Base-by-base conservation (phyloP, 1,140 invertebrate species). In the Pollicipes pollicipes region DNA sequence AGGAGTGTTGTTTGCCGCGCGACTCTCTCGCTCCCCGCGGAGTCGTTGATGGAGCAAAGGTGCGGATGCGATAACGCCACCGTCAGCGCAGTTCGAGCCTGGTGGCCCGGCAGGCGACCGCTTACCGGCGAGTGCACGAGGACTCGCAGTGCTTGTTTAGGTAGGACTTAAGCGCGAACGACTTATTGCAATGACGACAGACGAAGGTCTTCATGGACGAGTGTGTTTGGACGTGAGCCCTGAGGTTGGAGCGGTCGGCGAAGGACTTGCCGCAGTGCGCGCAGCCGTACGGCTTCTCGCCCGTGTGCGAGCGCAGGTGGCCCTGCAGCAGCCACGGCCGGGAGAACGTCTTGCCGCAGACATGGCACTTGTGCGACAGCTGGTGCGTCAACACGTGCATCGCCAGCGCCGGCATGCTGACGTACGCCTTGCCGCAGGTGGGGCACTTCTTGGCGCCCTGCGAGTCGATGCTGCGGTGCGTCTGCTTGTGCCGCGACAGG, bases 81-180 rank as follows among this genome's bases (percentile, higher is more conserved):
- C 37, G 37, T 45, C 37, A 45, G 24, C 37, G 37, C 24, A 45
- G 10, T 45, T 10, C 24, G 10, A 13, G 10, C 24, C 24, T 45
- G n/a, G n/a, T n/a, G n/a, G n/a, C n/a, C n/a, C n/a, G n/a, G n/a
- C n/a, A n/a, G n/a, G n/a, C n/a, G n/a, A n/a, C n/a, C n/a, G n/a
- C n/a, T n/a, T n/a, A n/a, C n/a, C n/a, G n/a, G n/a, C n/a, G n/a
- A 86, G n/a, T n/a, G 79, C 95, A 98, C 3, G 94, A 90, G 27
- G 94, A 97, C 81, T 99, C 97, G 75, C 95, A 85, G 80, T 99
- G 97, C 80, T 99, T 98, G 83, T 98, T 98, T 68, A 99, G 86
- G 82, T 99, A 99, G 73, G 94, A 97, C 82, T 98, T 98, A 72
- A 99, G 86, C 0, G 95, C 95, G 81, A 99, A 99, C 24, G 91